phyloP scores from a whole-genome alignment of 2,113 vertebrate genomes.

The Sitta europaea region DNA sequence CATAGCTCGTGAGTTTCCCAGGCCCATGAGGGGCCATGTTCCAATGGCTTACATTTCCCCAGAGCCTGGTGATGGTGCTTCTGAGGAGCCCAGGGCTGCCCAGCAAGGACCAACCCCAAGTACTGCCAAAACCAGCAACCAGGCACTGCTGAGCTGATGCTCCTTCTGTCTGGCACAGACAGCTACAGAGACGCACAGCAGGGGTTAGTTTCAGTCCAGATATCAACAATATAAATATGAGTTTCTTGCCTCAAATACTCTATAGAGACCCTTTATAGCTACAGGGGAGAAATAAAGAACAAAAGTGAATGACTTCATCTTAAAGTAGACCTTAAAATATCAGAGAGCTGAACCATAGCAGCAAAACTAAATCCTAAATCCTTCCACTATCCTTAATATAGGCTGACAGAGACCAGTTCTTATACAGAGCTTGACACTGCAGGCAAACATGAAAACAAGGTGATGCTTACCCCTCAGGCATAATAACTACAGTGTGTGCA shows the following conservation, averaged over 20 bases:
- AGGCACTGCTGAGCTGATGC: not conserved
- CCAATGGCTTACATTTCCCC: not conserved
- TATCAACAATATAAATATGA: rapidly evolving
- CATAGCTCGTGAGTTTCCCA: not conserved
- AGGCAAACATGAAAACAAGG: not conserved
- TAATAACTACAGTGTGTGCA: not conserved
- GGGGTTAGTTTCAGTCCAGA: not conserved
- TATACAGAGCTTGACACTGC: not conserved
- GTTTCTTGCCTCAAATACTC: not conserved
- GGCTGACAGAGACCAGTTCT: not conserved
- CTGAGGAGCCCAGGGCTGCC: rapidly evolving
- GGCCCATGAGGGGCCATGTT: not conserved
- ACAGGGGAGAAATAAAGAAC: not conserved
- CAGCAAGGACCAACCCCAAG: not conserved
- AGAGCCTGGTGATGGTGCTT: not conserved
- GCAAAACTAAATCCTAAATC: not conserved
- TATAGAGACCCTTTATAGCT: not conserved
- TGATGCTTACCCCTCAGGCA: not conserved
- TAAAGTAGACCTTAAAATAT: not conserved
- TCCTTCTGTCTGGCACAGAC: not conserved
- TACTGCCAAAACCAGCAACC: not conserved
- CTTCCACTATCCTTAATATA: not conserved
- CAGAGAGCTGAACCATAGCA: not conserved
- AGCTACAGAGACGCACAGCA: not conserved
- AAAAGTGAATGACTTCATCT: not conserved